Conservation (phyloP, 1,140 invertebrate species). For the Hydropsyche tenuis region DNA sequence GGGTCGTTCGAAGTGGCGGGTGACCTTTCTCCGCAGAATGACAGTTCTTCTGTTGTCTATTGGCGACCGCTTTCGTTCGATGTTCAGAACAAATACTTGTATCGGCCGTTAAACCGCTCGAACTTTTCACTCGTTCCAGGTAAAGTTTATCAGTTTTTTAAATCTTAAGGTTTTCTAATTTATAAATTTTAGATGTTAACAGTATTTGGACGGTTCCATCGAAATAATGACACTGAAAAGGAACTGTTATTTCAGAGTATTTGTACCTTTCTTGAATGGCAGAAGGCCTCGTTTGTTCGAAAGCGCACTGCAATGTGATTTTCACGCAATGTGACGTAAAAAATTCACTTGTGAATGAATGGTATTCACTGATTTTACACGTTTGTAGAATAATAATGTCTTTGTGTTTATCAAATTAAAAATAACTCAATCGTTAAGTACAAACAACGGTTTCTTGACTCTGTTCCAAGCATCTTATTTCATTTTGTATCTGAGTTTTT, state of each 20-base stretch:
- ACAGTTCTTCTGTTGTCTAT: constrained; percentile 10
- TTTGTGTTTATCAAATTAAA: too few species aligned
- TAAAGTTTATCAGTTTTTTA: background rate
- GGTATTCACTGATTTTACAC: too few species aligned
- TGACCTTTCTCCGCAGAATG: constrained; percentile 3
- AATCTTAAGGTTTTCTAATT: too few species aligned
- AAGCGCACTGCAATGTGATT: too few species aligned
- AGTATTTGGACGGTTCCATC: background rate
- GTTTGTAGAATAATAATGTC: too few species aligned
- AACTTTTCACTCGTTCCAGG: background rate
- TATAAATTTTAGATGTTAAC: too few species aligned
- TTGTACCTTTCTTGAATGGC: background rate
- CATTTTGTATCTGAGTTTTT: too few species aligned
- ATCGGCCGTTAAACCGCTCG: background rate
- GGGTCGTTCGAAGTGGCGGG: background rate
- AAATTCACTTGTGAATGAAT: too few species aligned
- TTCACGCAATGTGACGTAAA: too few species aligned
- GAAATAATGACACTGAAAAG: background rate
- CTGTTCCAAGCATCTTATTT: too few species aligned
- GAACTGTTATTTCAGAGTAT: background rate
- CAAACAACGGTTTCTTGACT: too few species aligned
- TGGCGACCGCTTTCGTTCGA: background rate
- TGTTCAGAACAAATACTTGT: background rate
- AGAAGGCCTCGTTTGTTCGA: background rate
- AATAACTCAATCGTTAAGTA: too few species aligned